Conservation (phyloP, 2,797 vertebrate genomes). For the Crenichthys baileyi region DNA sequence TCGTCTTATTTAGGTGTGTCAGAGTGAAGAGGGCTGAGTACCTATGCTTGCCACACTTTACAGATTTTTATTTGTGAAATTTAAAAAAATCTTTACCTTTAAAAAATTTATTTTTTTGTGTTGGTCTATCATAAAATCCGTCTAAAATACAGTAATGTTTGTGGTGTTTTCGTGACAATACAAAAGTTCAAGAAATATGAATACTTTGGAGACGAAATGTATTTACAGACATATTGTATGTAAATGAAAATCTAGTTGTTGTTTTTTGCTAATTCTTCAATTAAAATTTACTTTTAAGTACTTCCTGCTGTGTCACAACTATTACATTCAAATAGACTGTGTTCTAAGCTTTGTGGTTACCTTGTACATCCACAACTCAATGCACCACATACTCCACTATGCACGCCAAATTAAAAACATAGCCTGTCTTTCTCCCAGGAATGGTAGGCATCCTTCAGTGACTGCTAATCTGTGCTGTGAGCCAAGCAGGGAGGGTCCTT, state of each 20-base stretch:
- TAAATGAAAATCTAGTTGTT: not conserved
- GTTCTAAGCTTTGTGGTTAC: slow-evolving; percentile 22
- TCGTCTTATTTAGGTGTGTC: not conserved
- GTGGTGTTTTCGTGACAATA: not conserved
- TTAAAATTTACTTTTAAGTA: not conserved
- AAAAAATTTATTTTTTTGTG: not conserved
- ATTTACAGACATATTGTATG: not conserved
- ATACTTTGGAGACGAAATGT: not conserved
- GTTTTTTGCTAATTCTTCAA: not conserved
- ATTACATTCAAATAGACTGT: slow-evolving; percentile 14
- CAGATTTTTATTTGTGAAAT: not conserved
- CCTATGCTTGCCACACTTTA: not conserved
- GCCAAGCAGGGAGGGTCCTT: slow-evolving; percentile 74
- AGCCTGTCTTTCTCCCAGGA: slow-evolving; percentile 84
- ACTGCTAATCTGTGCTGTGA: slow-evolving; percentile 81
- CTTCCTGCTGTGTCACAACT: slow-evolving; percentile 11
- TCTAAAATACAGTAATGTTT: not conserved
- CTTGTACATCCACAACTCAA: slow-evolving; percentile 10
- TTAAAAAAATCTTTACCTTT: not conserved
- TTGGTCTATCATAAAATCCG: not conserved
- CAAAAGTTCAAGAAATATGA: not conserved
- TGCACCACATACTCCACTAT: slow-evolving; percentile 20
- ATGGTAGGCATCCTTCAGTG: slow-evolving; percentile 92
- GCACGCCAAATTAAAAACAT: slow-evolving; percentile 67
- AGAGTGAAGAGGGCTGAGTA: no score